Evolutionary conservation across 2,113 vertebrate species (phyloP).

Genomic region (Sigmodon hispidus): DNA sequence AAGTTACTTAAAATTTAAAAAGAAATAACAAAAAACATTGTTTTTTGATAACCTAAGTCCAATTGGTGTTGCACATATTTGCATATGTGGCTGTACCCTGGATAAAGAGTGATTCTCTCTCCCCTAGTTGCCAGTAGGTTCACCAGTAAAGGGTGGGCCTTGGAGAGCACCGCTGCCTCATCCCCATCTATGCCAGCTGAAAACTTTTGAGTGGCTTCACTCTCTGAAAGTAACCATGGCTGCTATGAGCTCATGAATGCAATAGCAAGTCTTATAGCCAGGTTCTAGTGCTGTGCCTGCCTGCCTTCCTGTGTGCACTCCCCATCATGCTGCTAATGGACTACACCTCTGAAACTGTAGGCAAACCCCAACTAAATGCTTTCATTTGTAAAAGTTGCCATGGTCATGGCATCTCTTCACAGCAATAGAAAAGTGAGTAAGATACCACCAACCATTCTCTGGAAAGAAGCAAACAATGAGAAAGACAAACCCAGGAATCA

Average conservation of each 20-base stretch:
- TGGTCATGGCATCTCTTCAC: neutral
- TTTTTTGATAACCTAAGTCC: neutral
- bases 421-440: neutral
- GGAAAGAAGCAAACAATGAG: no score
- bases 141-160: neutral
- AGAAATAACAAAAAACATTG: no score
- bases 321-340: neutral
- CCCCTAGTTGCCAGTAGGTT: neutral
- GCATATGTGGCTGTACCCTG: neutral
- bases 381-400: neutral
- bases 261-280: no score
- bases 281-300: neutral
- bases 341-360: neutral
- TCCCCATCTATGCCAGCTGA: no score
- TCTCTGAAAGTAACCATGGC: neutral
- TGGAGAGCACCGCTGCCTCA: no score
- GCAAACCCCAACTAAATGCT: neutral
- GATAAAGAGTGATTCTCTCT: neutral
- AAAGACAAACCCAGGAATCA: accelerated
- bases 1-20: no score
- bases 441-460: accelerated
- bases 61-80: neutral
- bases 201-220: neutral
- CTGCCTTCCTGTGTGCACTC: neutral
- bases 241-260: neutral